phyloP scores from a whole-genome alignment of 2,797 vertebrate genomes.

The Galaxias olidus region DNA sequence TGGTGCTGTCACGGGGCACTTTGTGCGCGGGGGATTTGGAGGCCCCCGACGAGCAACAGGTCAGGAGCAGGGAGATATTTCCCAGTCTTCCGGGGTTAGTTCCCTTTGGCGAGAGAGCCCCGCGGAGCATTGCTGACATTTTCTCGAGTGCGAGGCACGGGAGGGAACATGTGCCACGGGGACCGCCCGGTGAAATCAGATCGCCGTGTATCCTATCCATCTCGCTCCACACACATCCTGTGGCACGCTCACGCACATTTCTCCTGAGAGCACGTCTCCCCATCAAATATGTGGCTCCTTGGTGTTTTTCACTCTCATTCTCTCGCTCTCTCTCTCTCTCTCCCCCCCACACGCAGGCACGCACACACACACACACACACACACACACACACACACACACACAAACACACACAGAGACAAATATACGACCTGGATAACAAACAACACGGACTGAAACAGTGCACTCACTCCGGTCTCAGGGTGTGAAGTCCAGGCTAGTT shows the following conservation, averaged over 20 bases:
- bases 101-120: too few relatives aligned
- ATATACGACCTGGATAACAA: not conserved
- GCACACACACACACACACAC: constrained; percentile 2
- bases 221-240: constrained; percentile 36
- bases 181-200: constrained; percentile 44
- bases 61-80: constrained; percentile 51
- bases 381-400: not conserved
- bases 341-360: not conserved
- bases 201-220: constrained; percentile 42
- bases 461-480: constrained; percentile 94
- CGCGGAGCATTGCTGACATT: constrained; percentile 11
- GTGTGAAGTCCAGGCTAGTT: constrained; percentile 94
- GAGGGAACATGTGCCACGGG: constrained; percentile 46
- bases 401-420: not conserved
- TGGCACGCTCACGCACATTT: constrained; percentile 32
- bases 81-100: constrained; percentile 28
- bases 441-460: not conserved
- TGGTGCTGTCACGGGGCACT: constrained; percentile 57
- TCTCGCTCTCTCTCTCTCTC: not conserved
- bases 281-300: not conserved
- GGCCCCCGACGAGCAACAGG: constrained; percentile 27
- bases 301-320: constrained; percentile 1
- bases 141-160: constrained; percentile 15
- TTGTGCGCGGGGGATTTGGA: constrained; percentile 59
- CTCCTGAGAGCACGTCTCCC: not conserved